Percentiles rank a stretch among this genome's conserved stretches.
Conservation (phyloP, 2,888 invertebrate genomes). For the Apodemia zela region DNA sequence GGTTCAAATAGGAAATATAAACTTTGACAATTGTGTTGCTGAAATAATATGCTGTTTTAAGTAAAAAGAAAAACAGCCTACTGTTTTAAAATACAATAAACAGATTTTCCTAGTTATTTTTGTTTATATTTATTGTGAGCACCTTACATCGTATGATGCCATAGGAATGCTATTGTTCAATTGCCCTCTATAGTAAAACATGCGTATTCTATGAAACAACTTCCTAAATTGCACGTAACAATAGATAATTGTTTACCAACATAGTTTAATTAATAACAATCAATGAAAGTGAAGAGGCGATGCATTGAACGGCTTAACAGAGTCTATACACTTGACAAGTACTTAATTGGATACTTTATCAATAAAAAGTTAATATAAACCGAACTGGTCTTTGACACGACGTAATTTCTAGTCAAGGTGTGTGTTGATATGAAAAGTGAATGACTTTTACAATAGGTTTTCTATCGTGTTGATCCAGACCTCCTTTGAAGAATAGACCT, state of each 20-base stretch:
- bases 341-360: conserved; percentile 1
- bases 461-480: too few species aligned
- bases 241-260: conserved; percentile 16
- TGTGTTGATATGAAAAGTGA: too few species aligned
- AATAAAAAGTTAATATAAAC: neutral
- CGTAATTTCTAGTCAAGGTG: too few species aligned
- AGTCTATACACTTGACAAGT: conserved; percentile 1
- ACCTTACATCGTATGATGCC: conserved; percentile 13
- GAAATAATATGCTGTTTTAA: neutral
- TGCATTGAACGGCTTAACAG: neutral
- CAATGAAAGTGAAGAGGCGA: conserved; percentile 2
- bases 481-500: too few species aligned
- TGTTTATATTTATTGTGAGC: neutral
- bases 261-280: conserved; percentile 6
- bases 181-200: neutral
- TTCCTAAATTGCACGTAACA: conserved; percentile 2
- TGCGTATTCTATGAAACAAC: neutral
- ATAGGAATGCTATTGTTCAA: conserved; percentile 9
- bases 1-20: too few species aligned
- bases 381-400: too few species aligned
- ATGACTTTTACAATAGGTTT: too few species aligned
- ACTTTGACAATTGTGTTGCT: neutral
- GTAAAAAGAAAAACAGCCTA: neutral
- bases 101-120: neutral
- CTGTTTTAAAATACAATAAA: neutral